These are phyloP conservation scores for Champsocephalus gunnari DNA, from an alignment of 2,797 vertebrate genomes.

Conservation along the genomic window DNA sequence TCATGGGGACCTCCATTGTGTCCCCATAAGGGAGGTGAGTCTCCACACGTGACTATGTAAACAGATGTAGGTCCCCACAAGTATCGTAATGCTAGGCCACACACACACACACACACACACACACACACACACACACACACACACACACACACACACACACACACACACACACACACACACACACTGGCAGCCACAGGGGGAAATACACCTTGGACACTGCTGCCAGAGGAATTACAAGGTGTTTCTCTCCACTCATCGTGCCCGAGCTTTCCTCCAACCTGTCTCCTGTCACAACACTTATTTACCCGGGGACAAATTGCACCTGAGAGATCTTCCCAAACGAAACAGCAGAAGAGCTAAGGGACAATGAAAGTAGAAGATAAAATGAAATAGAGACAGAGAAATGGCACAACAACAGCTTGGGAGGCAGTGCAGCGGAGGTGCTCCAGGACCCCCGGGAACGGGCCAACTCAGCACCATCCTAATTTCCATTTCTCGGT, in stretches of 20 bases:
- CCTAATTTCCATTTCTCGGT: conserved; percentile 81
- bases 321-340: conserved; percentile 63
- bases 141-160: background rate
- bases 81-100: too few relatives aligned
- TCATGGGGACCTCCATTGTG: too few relatives aligned
- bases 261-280: conserved; percentile 50
- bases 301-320: conserved; percentile 68
- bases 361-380: conserved; percentile 53
- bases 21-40: too few relatives aligned
- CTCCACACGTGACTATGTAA: too few relatives aligned
- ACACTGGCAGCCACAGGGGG: conserved; percentile 20
- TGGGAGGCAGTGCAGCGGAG: conserved; percentile 68
- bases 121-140: background rate
- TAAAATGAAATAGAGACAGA: conserved; percentile 57
- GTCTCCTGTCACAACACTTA: conserved; percentile 68
- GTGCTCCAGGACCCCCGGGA: conserved; percentile 68
- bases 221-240: conserved; percentile 35
- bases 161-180: background rate
- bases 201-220: conserved; percentile 35
- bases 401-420: conserved; percentile 70
- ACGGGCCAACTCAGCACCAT: conserved; percentile 68
- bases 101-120: too few relatives aligned
- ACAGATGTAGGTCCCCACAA: too few relatives aligned
- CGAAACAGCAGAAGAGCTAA: conserved; percentile 46
- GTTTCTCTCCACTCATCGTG: conserved; percentile 29